Conservation (phyloP, 2,797 vertebrate species). For the Silurus aristotelis region DNA sequence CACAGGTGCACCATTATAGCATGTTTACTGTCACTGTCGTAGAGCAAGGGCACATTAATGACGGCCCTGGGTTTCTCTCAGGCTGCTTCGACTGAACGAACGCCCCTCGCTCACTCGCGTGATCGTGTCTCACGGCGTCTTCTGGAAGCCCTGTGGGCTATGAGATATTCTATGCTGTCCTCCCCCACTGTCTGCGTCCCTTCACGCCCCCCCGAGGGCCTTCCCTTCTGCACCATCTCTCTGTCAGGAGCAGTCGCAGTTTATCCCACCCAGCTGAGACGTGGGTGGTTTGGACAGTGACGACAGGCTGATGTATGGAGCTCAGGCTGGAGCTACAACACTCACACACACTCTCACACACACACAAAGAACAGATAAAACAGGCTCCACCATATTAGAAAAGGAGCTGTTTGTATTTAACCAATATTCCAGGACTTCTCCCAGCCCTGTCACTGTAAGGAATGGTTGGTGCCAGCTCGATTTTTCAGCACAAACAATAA, state of each 20-base stretch:
- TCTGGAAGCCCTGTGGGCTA: conserved; percentile 51
- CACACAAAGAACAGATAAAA: conserved; percentile 46
- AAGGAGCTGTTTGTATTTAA: conserved; percentile 56
- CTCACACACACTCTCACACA: conserved; percentile 21
- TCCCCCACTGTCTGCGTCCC: conserved; percentile 48
- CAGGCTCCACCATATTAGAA: conserved; percentile 50
- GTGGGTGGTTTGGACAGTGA: conserved; percentile 61
- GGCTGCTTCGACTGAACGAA: conserved; percentile 22
- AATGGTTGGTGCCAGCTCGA: conserved; percentile 37
- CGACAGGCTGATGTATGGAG: conserved; percentile 55
- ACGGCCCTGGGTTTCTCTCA: conserved; percentile 24
- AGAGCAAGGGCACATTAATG: conserved; percentile 39
- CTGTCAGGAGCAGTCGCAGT: conserved; percentile 66
- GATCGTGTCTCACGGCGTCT: conserved; percentile 41
- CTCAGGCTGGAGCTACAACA: conserved; percentile 46
- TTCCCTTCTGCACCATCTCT: conserved; percentile 56
- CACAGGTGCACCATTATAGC: conserved; percentile 35
- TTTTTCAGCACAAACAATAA: conserved; percentile 16
- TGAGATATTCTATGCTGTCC: conserved; percentile 46
- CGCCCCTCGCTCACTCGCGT: conserved; percentile 24
- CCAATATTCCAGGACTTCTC: conserved; percentile 49
- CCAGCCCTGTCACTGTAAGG: conserved; percentile 50
- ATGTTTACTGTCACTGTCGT: conserved; percentile 43
- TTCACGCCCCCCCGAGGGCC: conserved; percentile 36
- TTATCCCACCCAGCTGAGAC: conserved; percentile 55